These are phyloP conservation scores for Brachycybe producta DNA, from an alignment of 2,888 invertebrate genomes.

Conservation along the genomic window DNA sequence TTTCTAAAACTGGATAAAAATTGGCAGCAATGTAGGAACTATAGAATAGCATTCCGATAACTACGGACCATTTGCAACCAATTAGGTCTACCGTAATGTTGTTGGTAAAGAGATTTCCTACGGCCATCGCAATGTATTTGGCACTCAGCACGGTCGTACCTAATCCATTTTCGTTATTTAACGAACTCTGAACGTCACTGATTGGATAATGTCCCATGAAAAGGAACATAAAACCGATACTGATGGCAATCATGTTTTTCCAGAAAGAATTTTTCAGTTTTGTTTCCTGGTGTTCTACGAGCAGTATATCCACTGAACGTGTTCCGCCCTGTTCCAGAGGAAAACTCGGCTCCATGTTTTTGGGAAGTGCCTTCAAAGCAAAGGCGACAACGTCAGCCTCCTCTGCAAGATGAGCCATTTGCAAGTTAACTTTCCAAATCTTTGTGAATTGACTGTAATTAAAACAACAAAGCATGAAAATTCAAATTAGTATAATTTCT, in stretches of 20 bases:
- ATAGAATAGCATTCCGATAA: slow-evolving; percentile 81
- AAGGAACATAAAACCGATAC: slow-evolving; percentile 2
- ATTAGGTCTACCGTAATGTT: slow-evolving; percentile 82
- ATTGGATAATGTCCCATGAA: slow-evolving; percentile 9
- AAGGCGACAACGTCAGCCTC: no score
- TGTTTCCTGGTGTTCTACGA: no score
- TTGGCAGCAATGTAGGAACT: slow-evolving; percentile 88
- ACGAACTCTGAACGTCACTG: slow-evolving; percentile 50
- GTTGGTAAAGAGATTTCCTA: slow-evolving; percentile 90
- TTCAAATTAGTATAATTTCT: no score
- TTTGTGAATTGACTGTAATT: no score
- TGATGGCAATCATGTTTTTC: slow-evolving; percentile 3
- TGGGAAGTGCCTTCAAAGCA: no score
- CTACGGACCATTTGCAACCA: slow-evolving; percentile 92
- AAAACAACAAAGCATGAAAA: no score
- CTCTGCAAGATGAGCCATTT: no score
- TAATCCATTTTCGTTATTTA: slow-evolving; percentile 56
- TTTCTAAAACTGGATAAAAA: slow-evolving; percentile 70
- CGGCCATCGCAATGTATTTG: slow-evolving; percentile 80
- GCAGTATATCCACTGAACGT: no score
- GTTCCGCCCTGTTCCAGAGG: no score
- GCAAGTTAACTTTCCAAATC: no score
- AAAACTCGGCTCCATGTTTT: no score
- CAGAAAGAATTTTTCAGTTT: no score
- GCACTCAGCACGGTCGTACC: slow-evolving; percentile 81